phyloP scores from a whole-genome alignment of 2,888 invertebrate species.

The Noctua fimbriata region DNA sequence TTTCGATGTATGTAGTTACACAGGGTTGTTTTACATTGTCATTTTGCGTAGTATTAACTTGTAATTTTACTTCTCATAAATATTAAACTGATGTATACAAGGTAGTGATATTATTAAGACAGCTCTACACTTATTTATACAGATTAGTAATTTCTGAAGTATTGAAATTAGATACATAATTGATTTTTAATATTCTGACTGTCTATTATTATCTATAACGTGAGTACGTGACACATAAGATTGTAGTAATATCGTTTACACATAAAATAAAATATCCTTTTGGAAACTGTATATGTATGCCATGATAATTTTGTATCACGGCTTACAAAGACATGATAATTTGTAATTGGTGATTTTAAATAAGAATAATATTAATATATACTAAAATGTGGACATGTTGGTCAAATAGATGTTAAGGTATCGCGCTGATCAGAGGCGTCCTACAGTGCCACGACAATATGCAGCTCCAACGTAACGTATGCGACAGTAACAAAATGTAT shows the following conservation, averaged over 20 bases:
- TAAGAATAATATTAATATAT: background rate
- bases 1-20: conserved; percentile 23
- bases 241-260: background rate
- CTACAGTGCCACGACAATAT: conserved; percentile 6
- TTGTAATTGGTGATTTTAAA: conserved; percentile 9
- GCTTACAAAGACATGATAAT: background rate
- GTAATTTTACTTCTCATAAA: conserved; percentile 17
- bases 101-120: background rate
- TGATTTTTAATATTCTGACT: conserved; percentile 4
- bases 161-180: conserved; percentile 5
- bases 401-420: background rate
- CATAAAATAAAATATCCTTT: background rate
- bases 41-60: conserved; percentile 38
- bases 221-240: background rate
- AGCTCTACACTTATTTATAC: background rate
- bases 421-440: background rate
- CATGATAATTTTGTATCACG: conserved; percentile 1
- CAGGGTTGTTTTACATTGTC: conserved; percentile 55
- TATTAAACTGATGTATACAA: conserved; percentile 1
- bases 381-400: conserved; percentile 7
- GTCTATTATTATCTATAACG: conserved; percentile 2
- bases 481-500: background rate
- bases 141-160: background rate
- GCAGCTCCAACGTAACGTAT: conserved; percentile 1
- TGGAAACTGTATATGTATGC: background rate